Base-by-base conservation (phyloP, 2,888 invertebrate species). In the Suillia variegata region DNA sequence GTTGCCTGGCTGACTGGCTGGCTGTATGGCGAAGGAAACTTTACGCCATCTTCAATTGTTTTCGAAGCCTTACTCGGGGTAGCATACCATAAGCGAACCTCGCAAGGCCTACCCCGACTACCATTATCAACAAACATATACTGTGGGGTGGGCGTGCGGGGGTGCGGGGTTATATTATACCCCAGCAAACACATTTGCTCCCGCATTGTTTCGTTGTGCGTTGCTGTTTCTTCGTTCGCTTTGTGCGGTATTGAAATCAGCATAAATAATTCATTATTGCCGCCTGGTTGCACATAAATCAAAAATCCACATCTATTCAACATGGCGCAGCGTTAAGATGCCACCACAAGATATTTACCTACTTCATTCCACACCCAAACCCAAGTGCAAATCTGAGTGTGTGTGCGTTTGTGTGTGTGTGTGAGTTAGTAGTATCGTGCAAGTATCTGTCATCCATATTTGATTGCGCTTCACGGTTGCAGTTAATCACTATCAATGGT, bases 191-290 rank as follows among this genome's bases (percentile, higher is more conserved):
- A 56, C 42, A 42, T 54, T 54, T 54, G 42, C 54, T 6, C 21
- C 54, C 42, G 42, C 54, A 54, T 54, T 54, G 42, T 54, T 24
- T 54, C 42, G n/a, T 10, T 38, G 34, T 50, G 31, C 33, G 17
- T 51, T 15, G 51, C 15, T n/a, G 17, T 26, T 54, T 54, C 21
- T 26, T 18, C 5, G 17, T n/a, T n/a, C 15, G n/a, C 22, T 26
- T 24, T 38, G 50, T 49, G 34, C 38, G 31, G 33, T 42, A 58
- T 58, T 56, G 58, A 77, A 74, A 74, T 75, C 75, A 70, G 70
- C 71, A 77, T 78, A 77, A 77, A 78, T 78, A 77, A 78, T 77
- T 78, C 78, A 77, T 77, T 78, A 77, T 74, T 75, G 73, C 75
- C 74, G 73, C 73, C 70, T 73, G 77, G 71, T 69, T 77, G 77